A percentile compares a stretch with the other conserved stretches of the same genome.
phyloP scores from a whole-genome alignment of 1,140 invertebrate species.

The Bemisia tabaci region DNA sequence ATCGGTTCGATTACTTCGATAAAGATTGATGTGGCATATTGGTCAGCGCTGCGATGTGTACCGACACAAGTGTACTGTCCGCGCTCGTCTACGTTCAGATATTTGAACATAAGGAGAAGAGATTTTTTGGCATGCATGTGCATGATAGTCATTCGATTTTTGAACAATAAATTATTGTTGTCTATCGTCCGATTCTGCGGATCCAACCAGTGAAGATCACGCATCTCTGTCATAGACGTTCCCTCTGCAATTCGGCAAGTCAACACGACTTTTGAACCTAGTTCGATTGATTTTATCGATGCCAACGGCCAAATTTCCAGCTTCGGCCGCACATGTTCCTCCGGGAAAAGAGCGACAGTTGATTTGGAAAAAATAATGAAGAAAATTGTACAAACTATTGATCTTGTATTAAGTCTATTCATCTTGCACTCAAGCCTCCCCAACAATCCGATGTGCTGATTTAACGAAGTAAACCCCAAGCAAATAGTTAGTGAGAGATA shows the following conservation, averaged over 20 bases:
- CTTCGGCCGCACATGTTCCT: conserved; percentile 15
- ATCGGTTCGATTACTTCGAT: conserved; percentile 59
- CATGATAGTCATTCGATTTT: no score
- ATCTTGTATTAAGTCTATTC: no score
- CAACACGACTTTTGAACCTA: conserved; percentile 49
- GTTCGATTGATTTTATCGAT: conserved; percentile 45
- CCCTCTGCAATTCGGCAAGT: conserved; percentile 51
- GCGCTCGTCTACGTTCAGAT: conserved; percentile 55
- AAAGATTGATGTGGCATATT: conserved; percentile 45
- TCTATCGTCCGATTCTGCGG: conserved; percentile 46
- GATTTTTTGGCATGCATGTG: conserved; percentile 41
- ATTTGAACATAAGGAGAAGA: conserved; percentile 61
- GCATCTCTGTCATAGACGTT: conserved; percentile 42
- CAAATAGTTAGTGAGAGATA: no score
- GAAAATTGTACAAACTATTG: no score
- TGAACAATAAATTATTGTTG: conserved; percentile 6
- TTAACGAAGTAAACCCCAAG: no score
- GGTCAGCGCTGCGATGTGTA: conserved; percentile 51
- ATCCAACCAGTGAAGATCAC: conserved; percentile 56
- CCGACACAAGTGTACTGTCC: conserved; percentile 72
- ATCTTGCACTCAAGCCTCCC: no score
- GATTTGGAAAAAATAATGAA: no score
- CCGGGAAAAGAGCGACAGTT: no score
- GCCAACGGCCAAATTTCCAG: conserved; percentile 51
- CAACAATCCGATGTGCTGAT: no score